Conservation (phyloP, 2,113 vertebrate genomes). For the Pluvialis apricaria region DNA sequence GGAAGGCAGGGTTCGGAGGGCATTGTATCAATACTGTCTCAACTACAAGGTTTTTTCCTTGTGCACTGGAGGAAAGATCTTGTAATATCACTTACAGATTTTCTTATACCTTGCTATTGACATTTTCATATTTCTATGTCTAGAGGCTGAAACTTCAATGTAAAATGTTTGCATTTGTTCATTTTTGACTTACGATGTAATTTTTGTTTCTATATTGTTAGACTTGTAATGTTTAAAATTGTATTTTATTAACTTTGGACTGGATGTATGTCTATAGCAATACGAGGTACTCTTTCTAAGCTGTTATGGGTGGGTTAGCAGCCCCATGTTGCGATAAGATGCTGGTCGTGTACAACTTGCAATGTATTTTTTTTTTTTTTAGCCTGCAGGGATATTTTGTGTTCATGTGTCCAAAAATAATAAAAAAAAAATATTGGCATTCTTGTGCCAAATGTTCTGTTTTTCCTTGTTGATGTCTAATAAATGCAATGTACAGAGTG, state of each 20-base stretch:
- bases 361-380: constrained; percentile 74
- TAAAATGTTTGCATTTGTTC: constrained; percentile 89
- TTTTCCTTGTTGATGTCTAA: constrained; percentile 68
- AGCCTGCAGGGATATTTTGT: constrained; percentile 97
- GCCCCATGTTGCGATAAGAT: constrained; percentile 75
- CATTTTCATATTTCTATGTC: constrained; percentile 78
- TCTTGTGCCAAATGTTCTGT: constrained; percentile 83
- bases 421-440: constrained; percentile 90
- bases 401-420: constrained; percentile 94
- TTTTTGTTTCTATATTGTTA: constrained; percentile 83
- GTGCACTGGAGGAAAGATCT: constrained; percentile 67
- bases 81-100: constrained; percentile 61
- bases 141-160: constrained; percentile 74
- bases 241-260: constrained; percentile 83
- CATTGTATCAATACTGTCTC: constrained; percentile 70
- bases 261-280: constrained; percentile 89
- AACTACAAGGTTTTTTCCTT: constrained; percentile 70
- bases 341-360: constrained; percentile 81
- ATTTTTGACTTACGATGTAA: constrained; percentile 77
- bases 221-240: constrained; percentile 82
- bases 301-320: constrained; percentile 70
- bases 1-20: constrained; percentile 66
- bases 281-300: constrained; percentile 85
- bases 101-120: constrained; percentile 78
- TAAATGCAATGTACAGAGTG: constrained; percentile 58